Conservation (phyloP, 2,113 vertebrate species). For the Antechinus flavipes region DNA sequence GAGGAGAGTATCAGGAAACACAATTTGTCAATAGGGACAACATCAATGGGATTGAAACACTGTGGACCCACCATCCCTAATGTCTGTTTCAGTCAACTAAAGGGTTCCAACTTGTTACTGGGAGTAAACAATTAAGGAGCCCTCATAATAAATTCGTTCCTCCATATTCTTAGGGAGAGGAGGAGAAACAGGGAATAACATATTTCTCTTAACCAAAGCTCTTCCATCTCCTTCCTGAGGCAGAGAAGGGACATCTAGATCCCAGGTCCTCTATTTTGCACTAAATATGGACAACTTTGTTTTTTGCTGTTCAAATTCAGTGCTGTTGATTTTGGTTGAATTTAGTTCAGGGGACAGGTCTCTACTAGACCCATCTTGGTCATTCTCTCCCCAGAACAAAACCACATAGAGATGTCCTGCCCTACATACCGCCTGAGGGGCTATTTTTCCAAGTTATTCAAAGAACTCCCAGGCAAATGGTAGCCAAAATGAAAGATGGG, state of each 20-base stretch:
- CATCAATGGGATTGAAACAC: slow-evolving; percentile 47
- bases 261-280: background rate
- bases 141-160: background rate
- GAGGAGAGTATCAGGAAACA: background rate
- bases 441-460: background rate
- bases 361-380: background rate
- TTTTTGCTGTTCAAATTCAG: background rate
- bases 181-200: background rate
- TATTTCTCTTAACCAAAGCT: background rate
- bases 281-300: background rate
- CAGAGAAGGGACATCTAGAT: background rate
- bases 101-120: background rate
- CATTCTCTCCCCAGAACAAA: background rate
- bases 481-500: background rate
- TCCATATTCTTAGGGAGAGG: background rate
- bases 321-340: background rate
- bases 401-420: background rate
- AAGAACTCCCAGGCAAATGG: background rate
- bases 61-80: background rate
- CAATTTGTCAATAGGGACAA: slow-evolving; percentile 33
- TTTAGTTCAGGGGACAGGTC: background rate
- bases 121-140: background rate
- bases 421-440: background rate
- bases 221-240: background rate
- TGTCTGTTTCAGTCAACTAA: background rate